phyloP scores from a whole-genome alignment of 2,113 vertebrate species.

The Labeo catla region DNA sequence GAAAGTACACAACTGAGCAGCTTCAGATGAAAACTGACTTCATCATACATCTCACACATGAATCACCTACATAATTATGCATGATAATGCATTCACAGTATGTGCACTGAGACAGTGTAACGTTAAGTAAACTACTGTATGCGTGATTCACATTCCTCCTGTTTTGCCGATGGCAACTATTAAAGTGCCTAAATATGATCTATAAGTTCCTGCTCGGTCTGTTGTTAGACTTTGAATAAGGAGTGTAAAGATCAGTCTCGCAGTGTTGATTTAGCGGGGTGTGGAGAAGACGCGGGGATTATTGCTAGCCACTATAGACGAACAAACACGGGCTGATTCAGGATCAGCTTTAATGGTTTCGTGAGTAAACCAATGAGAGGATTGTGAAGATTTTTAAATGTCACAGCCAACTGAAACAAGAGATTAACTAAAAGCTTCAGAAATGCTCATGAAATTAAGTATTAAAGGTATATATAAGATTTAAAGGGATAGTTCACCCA shows the following conservation, averaged over 20 bases:
- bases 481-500: too few relatives aligned
- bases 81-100: background rate
- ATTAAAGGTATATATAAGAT: too few relatives aligned
- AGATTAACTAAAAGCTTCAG: background rate
- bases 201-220: background rate
- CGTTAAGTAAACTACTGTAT: background rate
- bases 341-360: constrained; percentile 10
- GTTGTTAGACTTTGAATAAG: constrained; percentile 44
- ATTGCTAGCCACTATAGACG: constrained; percentile 9
- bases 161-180: background rate
- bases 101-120: background rate
- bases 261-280: constrained; percentile 44
- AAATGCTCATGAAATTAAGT: background rate
- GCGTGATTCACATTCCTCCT: constrained; percentile 19
- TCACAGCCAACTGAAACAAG: background rate
- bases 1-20: background rate
- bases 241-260: constrained; percentile 34
- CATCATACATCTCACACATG: background rate
- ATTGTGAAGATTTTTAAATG: constrained; percentile 14
- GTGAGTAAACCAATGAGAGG: background rate
- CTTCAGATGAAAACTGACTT: background rate
- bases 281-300: constrained; percentile 34
- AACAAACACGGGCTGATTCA: constrained; percentile 24
- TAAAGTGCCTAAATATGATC: constrained; percentile 12
- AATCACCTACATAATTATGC: constrained; percentile 11